Conservation (phyloP, 2,113 vertebrate species). For the Pongo pygmaeus region DNA sequence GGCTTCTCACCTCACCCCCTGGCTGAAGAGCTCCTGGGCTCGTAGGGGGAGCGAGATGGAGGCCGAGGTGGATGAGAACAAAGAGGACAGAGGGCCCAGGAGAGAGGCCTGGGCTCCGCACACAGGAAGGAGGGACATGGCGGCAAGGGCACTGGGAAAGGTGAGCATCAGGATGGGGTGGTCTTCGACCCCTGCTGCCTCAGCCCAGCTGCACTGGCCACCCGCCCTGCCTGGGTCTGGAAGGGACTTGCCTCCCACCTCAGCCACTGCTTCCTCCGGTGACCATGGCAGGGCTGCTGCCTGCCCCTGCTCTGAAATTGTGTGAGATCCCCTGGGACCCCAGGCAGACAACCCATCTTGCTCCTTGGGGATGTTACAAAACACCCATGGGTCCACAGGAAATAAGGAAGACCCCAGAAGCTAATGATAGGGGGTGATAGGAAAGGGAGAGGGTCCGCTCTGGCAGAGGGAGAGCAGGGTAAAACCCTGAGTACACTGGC, state of each 20-base stretch:
- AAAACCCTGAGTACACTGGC: rapidly evolving
- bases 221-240: background rate
- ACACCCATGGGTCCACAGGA: background rate
- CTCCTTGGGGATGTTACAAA: too few relatives aligned
- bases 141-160: background rate
- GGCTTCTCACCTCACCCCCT: background rate
- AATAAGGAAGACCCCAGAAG: background rate
- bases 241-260: rapidly evolving
- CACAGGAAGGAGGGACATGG: background rate
- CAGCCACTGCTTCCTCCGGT: background rate
- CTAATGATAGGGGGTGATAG: rapidly evolving
- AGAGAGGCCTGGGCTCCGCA: background rate
- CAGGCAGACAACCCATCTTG: background rate
- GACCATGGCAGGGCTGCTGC: background rate
- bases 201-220: rapidly evolving
- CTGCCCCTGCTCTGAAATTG: background rate
- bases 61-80: background rate
- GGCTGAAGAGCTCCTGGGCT: background rate
- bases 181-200: rapidly evolving
- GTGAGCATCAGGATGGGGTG: background rate
- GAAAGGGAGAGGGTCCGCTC: background rate
- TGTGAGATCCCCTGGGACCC: too few relatives aligned
- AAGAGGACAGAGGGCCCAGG: background rate
- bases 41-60: background rate
- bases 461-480: background rate